phyloP scores from a whole-genome alignment of 2,888 invertebrate species.

The Candidula unifasciata region DNA sequence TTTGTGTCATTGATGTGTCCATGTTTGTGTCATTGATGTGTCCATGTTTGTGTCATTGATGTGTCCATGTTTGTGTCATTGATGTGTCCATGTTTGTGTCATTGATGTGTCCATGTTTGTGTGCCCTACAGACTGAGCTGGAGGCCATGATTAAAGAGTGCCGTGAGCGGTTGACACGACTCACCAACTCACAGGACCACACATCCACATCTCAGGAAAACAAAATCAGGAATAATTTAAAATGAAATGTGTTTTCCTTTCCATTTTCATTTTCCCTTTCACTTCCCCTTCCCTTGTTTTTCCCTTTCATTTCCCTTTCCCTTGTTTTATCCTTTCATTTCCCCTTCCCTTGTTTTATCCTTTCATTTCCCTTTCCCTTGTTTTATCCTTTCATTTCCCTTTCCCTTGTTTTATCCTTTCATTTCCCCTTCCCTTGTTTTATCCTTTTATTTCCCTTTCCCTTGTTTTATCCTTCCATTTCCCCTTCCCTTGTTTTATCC shows the following conservation, averaged over 20 bases:
- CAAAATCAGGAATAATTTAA: conserved; percentile 10
- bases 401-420: background rate
- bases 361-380: too few relatives aligned
- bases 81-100: background rate
- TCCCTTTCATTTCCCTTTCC: too few relatives aligned
- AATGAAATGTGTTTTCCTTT: background rate
- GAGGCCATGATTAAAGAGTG: conserved; percentile 61
- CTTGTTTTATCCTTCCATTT: background rate
- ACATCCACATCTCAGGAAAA: background rate
- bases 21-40: background rate
- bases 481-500: too few relatives aligned
- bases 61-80: background rate
- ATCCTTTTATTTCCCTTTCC: background rate
- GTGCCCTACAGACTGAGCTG: conserved; percentile 61
- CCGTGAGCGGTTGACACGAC: conserved; percentile 56
- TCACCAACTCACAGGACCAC: conserved; percentile 11
- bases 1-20: background rate
- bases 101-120: background rate
- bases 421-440: too few relatives aligned
- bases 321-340: too few relatives aligned
- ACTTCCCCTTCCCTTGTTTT: too few relatives aligned
- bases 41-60: background rate
- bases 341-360: too few relatives aligned
- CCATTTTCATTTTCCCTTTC: background rate
- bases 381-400: too few relatives aligned